Evolutionary conservation across 2,888 invertebrate genomes (phyloP).

Genomic region (Epistrophella euchroma): DNA sequence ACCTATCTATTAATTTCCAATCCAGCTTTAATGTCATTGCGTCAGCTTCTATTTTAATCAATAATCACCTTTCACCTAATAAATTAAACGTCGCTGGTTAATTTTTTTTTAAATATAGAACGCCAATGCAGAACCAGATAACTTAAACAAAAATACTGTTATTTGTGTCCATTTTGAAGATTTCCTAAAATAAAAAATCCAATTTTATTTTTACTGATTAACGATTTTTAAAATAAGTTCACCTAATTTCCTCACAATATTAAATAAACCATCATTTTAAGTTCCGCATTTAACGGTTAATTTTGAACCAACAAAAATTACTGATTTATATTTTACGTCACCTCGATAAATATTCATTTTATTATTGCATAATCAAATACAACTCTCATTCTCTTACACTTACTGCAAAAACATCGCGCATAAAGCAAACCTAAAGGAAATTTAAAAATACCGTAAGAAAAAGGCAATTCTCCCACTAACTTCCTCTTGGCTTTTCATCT

Average conservation of each 20-base stretch:
- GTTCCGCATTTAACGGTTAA: neutral
- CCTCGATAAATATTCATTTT: constrained; percentile 3
- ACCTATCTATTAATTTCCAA: too few species aligned
- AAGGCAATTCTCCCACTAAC: constrained; percentile 10
- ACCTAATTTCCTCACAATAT: constrained; percentile 2
- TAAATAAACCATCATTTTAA: neutral
- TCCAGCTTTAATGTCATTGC: neutral
- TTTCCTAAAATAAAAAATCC: neutral
- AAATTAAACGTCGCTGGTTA: neutral
- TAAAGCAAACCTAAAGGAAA: constrained; percentile 9
- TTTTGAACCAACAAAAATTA: neutral
- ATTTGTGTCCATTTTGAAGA: neutral
- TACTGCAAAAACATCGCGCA: neutral
- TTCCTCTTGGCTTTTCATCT: constrained; percentile 24
- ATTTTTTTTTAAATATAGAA: too few species aligned
- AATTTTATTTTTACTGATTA: neutral
- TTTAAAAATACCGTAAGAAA: constrained; percentile 3
- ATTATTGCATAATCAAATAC: neutral
- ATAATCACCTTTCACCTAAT: neutral
- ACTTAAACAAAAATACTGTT: neutral
- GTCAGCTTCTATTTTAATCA: neutral
- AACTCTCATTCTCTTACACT: neutral
- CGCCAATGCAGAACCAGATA: neutral
- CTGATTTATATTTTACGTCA: constrained; percentile 6
- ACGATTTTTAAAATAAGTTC: constrained; percentile 7